A percentile compares a stretch with the other conserved stretches of the same genome.
Conservation (phyloP, 2,888 invertebrate genomes). For the Agelastica alni region DNA sequence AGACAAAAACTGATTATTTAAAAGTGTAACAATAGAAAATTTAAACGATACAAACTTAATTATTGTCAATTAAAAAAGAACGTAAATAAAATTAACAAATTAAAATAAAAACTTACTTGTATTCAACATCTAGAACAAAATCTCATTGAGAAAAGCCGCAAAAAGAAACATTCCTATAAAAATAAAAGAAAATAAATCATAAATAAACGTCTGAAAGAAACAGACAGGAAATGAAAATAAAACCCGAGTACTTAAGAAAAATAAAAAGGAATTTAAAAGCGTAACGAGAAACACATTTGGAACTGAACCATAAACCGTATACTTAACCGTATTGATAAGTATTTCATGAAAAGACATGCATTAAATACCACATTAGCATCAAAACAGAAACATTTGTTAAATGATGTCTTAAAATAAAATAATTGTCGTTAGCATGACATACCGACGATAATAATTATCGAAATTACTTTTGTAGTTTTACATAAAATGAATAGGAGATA, state of each 20-base stretch:
- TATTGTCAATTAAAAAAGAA: no score
- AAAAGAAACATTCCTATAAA: conserved; percentile 48
- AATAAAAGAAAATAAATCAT: conserved; percentile 56
- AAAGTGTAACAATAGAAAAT: no score
- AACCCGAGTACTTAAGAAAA: conserved; percentile 40
- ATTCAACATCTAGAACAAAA: conserved; percentile 58
- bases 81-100: conserved; percentile 44
- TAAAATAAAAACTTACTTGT: conserved; percentile 61
- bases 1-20: no score
- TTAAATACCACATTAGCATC: no score
- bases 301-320: conserved; percentile 7
- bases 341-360: no score
- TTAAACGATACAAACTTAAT: no score
- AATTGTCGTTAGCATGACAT: neutral
- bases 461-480: no score
- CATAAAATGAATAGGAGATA: no score
- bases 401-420: neutral
- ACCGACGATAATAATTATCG: no score
- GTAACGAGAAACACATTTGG: conserved; percentile 12
- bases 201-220: conserved; percentile 51
- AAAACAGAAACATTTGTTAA: no score
- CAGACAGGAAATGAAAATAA: conserved; percentile 44
- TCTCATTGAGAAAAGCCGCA: conserved; percentile 32
- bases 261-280: conserved; percentile 26
- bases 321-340: conserved; percentile 1